Evolutionary conservation across 2,888 invertebrate species (phyloP).

Genomic region (Merodon equestris): DNA sequence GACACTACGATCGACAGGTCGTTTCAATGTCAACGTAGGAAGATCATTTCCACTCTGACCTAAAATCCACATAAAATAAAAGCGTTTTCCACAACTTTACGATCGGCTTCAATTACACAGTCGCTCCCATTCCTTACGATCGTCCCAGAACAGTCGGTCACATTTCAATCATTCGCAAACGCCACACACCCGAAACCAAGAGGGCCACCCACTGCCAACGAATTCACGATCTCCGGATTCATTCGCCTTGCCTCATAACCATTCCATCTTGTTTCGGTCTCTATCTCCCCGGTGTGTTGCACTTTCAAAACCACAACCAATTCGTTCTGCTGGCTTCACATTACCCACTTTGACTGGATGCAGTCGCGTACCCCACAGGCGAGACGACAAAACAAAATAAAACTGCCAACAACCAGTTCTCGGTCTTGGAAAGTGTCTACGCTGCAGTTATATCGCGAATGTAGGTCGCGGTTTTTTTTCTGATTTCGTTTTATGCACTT

Average conservation of each 20-base stretch:
- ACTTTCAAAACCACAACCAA: slow-evolving; percentile 45
- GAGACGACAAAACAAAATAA: neutral
- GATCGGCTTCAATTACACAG: no score
- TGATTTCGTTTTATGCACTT: no score
- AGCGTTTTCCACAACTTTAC: no score
- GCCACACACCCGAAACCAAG: neutral
- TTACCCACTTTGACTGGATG: neutral
- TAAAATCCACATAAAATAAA: no score
- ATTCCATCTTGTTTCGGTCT: slow-evolving; percentile 14
- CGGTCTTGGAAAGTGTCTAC: slow-evolving; percentile 39
- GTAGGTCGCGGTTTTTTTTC: no score
- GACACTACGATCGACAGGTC: no score
- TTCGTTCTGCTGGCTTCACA: slow-evolving; percentile 43
- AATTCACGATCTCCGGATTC: neutral
- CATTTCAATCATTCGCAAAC: no score
- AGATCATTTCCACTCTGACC: no score
- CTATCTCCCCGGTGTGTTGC: slow-evolving; percentile 16
- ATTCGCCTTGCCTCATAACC: neutral
- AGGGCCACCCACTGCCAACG: neutral
- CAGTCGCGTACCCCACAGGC: neutral
- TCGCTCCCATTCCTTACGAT: neutral
- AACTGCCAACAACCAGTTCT: slow-evolving; percentile 40
- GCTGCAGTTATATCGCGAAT: slow-evolving; percentile 39
- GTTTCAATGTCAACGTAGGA: no score
- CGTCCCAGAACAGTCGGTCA: no score